Evolutionary conservation across 2,888 invertebrate species (phyloP).

Genomic region (Carabus problematicus): DNA sequence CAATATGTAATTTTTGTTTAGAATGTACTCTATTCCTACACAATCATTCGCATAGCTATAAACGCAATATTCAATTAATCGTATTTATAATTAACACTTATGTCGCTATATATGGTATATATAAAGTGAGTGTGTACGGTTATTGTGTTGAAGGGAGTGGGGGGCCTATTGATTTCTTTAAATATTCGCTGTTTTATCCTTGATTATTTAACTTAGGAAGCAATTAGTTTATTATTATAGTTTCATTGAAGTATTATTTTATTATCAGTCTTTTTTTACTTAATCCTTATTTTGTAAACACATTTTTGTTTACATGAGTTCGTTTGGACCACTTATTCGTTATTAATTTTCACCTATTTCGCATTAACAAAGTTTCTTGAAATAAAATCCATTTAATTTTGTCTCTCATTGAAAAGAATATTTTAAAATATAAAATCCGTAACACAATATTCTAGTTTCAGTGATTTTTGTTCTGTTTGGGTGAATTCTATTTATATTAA

Average conservation of each 20-base stretch:
- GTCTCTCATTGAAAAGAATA: not conserved
- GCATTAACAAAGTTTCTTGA: constrained; percentile 5
- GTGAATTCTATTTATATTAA: no score
- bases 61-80: no score
- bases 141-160: no score
- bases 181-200: constrained; percentile 11
- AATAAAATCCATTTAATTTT: constrained; percentile 8
- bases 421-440: not conserved
- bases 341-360: constrained; percentile 36
- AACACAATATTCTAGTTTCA: not conserved
- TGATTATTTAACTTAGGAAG: constrained; percentile 17
- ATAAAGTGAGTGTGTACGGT: no score
- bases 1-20: no score
- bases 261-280: constrained; percentile 35
- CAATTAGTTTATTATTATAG: constrained; percentile 15
- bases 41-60: no score
- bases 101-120: no score
- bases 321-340: constrained; percentile 30
- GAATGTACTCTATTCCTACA: no score
- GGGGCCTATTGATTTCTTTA: not conserved
- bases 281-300: constrained; percentile 31
- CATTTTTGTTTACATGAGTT: constrained; percentile 20
- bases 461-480: not conserved
- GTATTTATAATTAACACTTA: no score
- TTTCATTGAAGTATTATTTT: constrained; percentile 14